phyloP scores from a whole-genome alignment of 2,113 vertebrate genomes.

The Epinephelus fuscoguttatus region DNA sequence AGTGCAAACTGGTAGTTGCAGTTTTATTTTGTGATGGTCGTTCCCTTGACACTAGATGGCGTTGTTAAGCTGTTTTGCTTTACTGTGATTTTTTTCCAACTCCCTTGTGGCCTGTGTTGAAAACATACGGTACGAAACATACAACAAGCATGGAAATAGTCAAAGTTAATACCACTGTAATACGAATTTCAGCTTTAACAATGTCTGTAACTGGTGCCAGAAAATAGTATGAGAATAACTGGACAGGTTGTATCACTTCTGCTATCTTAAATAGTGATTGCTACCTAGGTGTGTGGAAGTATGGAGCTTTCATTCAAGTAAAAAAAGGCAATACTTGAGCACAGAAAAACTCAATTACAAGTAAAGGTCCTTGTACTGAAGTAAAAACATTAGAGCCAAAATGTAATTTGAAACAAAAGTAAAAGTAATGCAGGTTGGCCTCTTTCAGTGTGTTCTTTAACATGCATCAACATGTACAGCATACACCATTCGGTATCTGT shows the following conservation, averaged over 20 bases:
- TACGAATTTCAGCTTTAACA: neutral
- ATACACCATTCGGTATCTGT: neutral
- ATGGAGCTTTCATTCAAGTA: neutral
- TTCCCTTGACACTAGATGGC: slow-evolving; percentile 57
- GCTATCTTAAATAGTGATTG: neutral
- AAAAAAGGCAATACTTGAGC: neutral
- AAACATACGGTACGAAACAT: no score
- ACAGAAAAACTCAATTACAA: neutral
- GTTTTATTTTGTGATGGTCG: slow-evolving; percentile 27
- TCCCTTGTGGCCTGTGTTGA: neutral
- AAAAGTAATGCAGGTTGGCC: neutral
- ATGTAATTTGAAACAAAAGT: neutral
- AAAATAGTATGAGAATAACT: neutral
- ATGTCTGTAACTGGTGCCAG: neutral
- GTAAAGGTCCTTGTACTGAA: neutral
- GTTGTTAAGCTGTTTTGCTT: slow-evolving; percentile 14
- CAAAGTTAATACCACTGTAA: neutral
- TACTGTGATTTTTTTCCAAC: neutral
- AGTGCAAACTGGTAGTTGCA: slow-evolving; percentile 69
- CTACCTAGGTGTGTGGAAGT: neutral
- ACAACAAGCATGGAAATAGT: neutral
- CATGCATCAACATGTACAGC: neutral
- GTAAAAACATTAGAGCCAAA: neutral
- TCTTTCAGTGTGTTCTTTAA: neutral
- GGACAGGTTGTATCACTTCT: neutral